Conservation (phyloP, 2,888 invertebrate species). For the Spicauda simplicius region DNA sequence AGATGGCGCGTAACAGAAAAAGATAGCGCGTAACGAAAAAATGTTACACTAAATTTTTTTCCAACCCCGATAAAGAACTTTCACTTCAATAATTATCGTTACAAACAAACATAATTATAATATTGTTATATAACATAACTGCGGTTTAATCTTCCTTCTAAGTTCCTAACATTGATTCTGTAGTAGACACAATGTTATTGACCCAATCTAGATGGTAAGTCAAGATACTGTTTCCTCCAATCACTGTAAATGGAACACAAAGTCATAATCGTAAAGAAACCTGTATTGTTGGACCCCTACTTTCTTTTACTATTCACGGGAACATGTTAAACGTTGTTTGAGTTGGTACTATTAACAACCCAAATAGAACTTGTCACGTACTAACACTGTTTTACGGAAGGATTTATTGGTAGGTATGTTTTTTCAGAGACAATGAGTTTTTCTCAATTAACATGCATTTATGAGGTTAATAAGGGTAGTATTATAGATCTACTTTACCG, state of each 20-base stretch:
- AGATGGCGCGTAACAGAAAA: too few species aligned
- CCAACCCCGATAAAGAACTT: too few species aligned
- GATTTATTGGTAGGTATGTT: background rate
- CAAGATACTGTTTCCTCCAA: slow-evolving; percentile 4
- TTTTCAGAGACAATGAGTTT: background rate
- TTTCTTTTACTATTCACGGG: too few species aligned
- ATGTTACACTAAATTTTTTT: too few species aligned
- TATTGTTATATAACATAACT: too few species aligned
- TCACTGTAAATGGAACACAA: slow-evolving; percentile 24
- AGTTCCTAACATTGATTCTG: too few species aligned
- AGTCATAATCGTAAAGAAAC: slow-evolving; percentile 32
- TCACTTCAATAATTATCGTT: too few species aligned
- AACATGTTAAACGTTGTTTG: slow-evolving; percentile 3
- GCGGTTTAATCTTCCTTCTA: too few species aligned
- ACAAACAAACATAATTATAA: too few species aligned
- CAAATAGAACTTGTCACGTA: slow-evolving; percentile 32
- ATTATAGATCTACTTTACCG: too few species aligned
- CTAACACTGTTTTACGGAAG: slow-evolving; percentile 13
- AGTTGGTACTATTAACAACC: slow-evolving; percentile 25
- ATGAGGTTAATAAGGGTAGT: background rate
- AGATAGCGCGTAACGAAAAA: too few species aligned
- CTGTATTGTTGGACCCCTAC: slow-evolving; percentile 26
- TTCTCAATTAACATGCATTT: background rate
- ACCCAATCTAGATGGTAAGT: background rate
- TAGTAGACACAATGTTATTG: too few species aligned